Conservation (phyloP, 2,113 vertebrate genomes). For the Cranoglanis bouderius region DNA sequence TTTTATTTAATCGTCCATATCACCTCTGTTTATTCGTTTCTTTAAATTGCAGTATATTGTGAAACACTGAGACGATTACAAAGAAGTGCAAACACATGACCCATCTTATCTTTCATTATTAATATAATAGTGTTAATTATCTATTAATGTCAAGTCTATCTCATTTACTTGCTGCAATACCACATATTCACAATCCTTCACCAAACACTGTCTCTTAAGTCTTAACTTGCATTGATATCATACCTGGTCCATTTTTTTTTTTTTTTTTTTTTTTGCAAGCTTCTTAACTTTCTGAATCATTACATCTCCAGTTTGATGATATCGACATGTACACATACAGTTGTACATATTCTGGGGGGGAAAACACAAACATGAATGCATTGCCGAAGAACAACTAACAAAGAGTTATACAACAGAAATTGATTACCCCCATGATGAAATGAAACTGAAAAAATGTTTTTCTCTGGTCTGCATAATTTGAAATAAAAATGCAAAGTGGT, state of each 20-base stretch:
- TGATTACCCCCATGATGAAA: not conserved
- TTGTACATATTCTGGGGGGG: not conserved
- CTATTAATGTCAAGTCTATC: not conserved
- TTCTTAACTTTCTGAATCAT: not conserved
- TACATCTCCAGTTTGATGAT: constrained; percentile 18
- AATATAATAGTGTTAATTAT: not conserved
- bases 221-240: not conserved
- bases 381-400: not conserved
- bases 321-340: constrained; percentile 11
- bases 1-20: not conserved
- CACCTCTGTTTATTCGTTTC: not conserved
- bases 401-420: not conserved
- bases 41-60: constrained; percentile 25
- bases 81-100: constrained; percentile 2
- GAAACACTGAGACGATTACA: constrained; percentile 21
- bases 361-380: not conserved
- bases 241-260: not conserved
- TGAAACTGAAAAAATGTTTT: constrained; percentile 14
- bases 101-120: not conserved
- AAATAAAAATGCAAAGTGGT: constrained; percentile 3
- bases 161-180: not conserved
- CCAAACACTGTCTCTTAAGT: not conserved
- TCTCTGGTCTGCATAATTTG: constrained; percentile 5
- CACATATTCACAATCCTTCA: not conserved
- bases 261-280: not conserved